phyloP scores from a whole-genome alignment of 1,140 invertebrate genomes.

The Onthophagus taurus region DNA sequence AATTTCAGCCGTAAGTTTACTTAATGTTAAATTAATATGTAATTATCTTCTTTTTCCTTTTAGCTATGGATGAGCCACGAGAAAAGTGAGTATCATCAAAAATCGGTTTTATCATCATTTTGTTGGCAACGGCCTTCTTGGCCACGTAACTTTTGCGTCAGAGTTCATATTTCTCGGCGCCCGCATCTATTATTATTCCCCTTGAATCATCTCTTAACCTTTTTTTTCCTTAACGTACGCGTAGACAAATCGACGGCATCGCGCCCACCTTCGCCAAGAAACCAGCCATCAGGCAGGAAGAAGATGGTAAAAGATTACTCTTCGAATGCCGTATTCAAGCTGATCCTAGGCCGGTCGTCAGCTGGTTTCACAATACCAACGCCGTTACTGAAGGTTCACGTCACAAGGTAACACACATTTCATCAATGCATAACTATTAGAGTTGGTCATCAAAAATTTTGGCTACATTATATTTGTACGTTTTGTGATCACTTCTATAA shows the following conservation, averaged over 20 bases:
- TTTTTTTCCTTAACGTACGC: conserved; percentile 27
- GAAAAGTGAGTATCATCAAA: conserved; percentile 60
- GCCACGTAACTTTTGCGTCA: conserved; percentile 26
- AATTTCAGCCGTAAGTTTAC: conserved; percentile 94
- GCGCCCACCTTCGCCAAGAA: conserved; percentile 97
- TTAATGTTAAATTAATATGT: neutral
- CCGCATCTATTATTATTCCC: conserved; percentile 10
- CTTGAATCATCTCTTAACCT: neutral
- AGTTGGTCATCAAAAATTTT: no score
- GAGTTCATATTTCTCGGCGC: conserved; percentile 24
- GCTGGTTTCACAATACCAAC: conserved; percentile 83
- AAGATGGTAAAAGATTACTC: conserved; percentile 88
- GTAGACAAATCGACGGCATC: conserved; percentile 93
- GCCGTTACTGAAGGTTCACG: conserved; percentile 65
- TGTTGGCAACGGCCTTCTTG: conserved; percentile 18
- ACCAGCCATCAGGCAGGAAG: conserved; percentile 91
- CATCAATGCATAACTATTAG: neutral
- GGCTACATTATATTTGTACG: no score
- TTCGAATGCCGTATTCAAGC: conserved; percentile 95
- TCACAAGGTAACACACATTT: conserved; percentile 59
- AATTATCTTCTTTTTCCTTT: conserved; percentile 35
- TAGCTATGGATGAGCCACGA: conserved; percentile 73
- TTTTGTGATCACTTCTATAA: no score
- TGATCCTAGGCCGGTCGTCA: conserved; percentile 81
- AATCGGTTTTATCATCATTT: conserved; percentile 19